phyloP scores from a whole-genome alignment of 92 coral and sea anemone genomes.

The Paragorgia papillata region DNA sequence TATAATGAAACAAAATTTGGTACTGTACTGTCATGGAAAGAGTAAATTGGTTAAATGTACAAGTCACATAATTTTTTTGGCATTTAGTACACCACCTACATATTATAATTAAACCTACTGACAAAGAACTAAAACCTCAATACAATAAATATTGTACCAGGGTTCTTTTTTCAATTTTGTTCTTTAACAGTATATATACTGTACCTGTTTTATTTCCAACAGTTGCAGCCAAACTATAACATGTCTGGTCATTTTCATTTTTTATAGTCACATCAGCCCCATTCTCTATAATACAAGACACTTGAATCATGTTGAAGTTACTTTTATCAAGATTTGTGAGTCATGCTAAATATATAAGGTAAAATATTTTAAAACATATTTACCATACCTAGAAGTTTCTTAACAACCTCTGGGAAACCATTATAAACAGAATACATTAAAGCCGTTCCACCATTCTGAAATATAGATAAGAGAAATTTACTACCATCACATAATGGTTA shows the following conservation, averaged over 20 bases:
- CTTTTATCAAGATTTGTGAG: neutral
- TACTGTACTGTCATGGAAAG: too few species aligned
- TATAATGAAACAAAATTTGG: too few species aligned
- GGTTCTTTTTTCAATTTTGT: neutral
- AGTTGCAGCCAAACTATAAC: slow-evolving; percentile 81
- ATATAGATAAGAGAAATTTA: slow-evolving; percentile 26
- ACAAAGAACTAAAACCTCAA: too few species aligned
- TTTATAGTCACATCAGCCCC: slow-evolving; percentile 95
- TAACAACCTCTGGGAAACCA: slow-evolving; percentile 89
- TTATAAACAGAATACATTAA: slow-evolving; percentile 91
- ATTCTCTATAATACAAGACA: slow-evolving; percentile 61
- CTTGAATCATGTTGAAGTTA: neutral
- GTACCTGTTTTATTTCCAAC: slow-evolving; percentile 95
- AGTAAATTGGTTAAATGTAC: too few species aligned
- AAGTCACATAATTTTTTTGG: too few species aligned
- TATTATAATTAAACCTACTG: too few species aligned
- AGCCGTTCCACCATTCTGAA: slow-evolving; percentile 96
- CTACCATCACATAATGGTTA: too few species aligned
- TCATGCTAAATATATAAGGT: too few species aligned
- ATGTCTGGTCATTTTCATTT: slow-evolving; percentile 92
- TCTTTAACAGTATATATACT: neutral
- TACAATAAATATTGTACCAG: too few species aligned
- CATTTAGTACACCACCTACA: too few species aligned
- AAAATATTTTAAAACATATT: too few species aligned
- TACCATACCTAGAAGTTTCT: slow-evolving; percentile 75